Base-by-base conservation (phyloP, 2,113 vertebrate genomes). In the Mungos mungo region DNA sequence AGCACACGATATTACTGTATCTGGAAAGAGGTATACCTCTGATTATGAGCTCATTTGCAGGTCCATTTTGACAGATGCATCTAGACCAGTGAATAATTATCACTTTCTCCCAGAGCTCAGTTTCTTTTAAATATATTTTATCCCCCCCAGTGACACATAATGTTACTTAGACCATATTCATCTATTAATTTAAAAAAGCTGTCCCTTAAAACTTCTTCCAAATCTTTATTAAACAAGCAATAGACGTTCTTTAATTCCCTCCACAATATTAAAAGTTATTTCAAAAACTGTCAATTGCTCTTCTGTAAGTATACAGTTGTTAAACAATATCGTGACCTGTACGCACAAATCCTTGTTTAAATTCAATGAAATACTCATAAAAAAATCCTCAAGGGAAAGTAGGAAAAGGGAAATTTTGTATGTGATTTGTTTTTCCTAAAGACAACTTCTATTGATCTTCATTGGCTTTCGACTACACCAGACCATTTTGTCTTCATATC, bases 381-480 rank as follows among this genome's bases (percentile, higher is more conserved):
- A 96, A 57, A 68, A 76, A 76, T 79, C 11, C 29, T 88, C 25
- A 69, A 54, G 6, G 12, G 1, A 92, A 4, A 74, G 23, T n/a
- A 45, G 23, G 45, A n/a, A 94, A 94, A 25, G 14, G 21, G 13
- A 95, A 1, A 7, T 84, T 87, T 97, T 60, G 29, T 6, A 50
- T 41, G 65, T 65, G 19, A 86, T 88, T 91, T 93, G 23, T 95
- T 90, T 95, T 96, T 63, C 23, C 72, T 71, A 63, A 90, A 88
- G 60, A 41, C 47, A 97, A 95, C 95, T 79, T 92, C 23, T 29
- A 80, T 41, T 95, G 52, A 85, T 77, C 12, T 47, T 91, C 82
- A 92, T 65, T 94, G 27, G 47, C 54, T 83, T 96, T 93, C 90
- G 86, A 83, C 15, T 88, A 25, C 38, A 74, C 25, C 69, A 33